Base-by-base conservation (phyloP, 2,888 invertebrate genomes). In the Nomada ferruginata region DNA sequence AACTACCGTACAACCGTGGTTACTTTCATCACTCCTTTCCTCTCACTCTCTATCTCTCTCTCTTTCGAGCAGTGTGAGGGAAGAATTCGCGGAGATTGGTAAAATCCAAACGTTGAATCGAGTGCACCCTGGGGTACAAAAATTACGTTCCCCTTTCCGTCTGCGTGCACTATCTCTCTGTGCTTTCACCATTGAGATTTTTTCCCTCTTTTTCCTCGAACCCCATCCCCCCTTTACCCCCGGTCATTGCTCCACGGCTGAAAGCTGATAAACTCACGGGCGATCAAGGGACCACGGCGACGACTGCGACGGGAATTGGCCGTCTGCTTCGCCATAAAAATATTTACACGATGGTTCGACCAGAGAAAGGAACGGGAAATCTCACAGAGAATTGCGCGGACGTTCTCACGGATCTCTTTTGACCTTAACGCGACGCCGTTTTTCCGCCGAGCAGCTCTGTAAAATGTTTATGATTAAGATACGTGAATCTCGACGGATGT, bases 21-120 rank as follows among this genome's bases (percentile, higher is more conserved):
- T 15, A 59, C 18, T 52, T 61, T 29, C 50, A 13, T 65, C 65
- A 47, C 47, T 15, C 47, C 15, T 47, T 47, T 13, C 10, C 15
- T 3, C 47, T 47, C 47, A 15, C 47, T 2, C 47, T 11, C 47
- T 47, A 47, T 10, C 44, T 11, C 44, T 9, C 44, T 13, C 15
- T 57, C 55, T 47, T 20, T 2, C 3, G 15, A n/a, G 11, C 52
- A 10, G 11, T 5, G 9, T 11, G 52, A 23, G n/a, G 42, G 57
- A 73, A 60, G 59, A 81, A 79, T 74, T 85, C 75, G 73, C 65
- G 57, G 73, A 78, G 78, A 80, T 81, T 79, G 87, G 74, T 80
- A 78, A 89, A 86, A 87, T 82, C 85, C 85, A 78, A 81, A 85
- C 79, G 78, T 79, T 74, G 83, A 85, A 84, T 84, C 78, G 79